Evolutionary conservation across 2,888 invertebrate genomes (phyloP).

Genomic region (Aporophyla lueneburgensis): DNA sequence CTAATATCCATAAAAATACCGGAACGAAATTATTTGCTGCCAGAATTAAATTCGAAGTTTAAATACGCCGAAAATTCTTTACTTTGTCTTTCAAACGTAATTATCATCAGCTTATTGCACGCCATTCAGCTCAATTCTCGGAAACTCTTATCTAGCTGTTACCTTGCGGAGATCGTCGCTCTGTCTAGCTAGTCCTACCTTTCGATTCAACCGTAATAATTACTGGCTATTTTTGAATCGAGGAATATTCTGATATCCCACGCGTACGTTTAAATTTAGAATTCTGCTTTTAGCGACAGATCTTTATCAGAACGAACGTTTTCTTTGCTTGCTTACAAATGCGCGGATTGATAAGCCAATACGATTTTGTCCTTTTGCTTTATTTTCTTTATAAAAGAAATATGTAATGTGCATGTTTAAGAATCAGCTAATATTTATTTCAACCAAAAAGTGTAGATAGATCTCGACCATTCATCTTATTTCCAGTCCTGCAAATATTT

Average conservation of each 20-base stretch:
- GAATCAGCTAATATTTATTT: too few species aligned
- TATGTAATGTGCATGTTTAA: too few species aligned
- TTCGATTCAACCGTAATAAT: constrained; percentile 9
- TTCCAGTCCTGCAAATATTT: too few species aligned
- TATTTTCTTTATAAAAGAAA: not conserved
- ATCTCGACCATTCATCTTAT: too few species aligned
- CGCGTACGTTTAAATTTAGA: constrained; percentile 34
- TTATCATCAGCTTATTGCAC: too few species aligned
- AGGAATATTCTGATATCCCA: constrained; percentile 45
- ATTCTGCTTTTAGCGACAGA: constrained; percentile 30
- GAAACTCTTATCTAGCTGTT: too few species aligned
- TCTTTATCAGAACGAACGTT: constrained; percentile 21
- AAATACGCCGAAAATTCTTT: constrained; percentile 8
- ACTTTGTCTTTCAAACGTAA: constrained; percentile 18
- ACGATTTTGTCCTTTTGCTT: not conserved
- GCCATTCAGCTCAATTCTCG: too few species aligned
- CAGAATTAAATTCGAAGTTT: constrained; percentile 7
- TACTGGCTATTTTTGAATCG: constrained; percentile 43
- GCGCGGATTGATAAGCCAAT: not conserved
- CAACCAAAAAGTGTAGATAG: too few species aligned
- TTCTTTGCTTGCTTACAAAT: constrained; percentile 2
- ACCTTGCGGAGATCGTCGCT: too few species aligned
- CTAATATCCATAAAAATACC: not conserved
- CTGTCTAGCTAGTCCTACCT: too few species aligned
- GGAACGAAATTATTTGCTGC: constrained; percentile 1